A percentile compares a stretch with the other conserved stretches of the same genome.
These are phyloP conservation scores for Monopis laevigella DNA, from an alignment of 2,888 invertebrate genomes.

Conservation along the genomic window DNA sequence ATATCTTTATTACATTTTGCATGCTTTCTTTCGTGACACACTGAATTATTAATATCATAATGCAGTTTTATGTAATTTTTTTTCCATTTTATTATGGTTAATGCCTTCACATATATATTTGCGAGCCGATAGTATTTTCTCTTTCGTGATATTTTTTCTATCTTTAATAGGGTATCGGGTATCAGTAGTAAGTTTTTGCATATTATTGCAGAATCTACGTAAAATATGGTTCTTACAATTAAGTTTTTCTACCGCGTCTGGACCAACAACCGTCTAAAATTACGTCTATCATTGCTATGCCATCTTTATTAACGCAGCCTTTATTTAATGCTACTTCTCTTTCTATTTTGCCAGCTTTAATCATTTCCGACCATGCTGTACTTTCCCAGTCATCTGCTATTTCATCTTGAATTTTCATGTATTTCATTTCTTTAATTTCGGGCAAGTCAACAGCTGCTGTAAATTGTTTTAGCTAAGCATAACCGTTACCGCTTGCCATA, in stretches of 20 bases:
- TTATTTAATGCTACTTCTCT: conserved; percentile 19
- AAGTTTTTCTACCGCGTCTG: conserved; percentile 19
- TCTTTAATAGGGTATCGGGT: conserved; percentile 6
- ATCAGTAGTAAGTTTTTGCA: conserved; percentile 12
- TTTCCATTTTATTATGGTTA: conserved; percentile 7
- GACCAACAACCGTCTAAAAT: conserved; percentile 21
- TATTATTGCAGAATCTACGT: conserved; percentile 18
- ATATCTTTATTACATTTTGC: conserved; percentile 5
- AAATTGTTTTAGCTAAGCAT: background rate
- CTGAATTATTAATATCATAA: background rate
- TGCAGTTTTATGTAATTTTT: conserved; percentile 1
- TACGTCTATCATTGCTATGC: conserved; percentile 19
- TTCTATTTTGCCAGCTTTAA: conserved; percentile 18
- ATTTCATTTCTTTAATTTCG: background rate
- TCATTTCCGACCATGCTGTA: conserved; percentile 20
- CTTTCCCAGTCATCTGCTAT: conserved; percentile 17
- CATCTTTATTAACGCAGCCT: conserved; percentile 19
- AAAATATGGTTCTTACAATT: conserved; percentile 22
- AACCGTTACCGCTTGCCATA: background rate
- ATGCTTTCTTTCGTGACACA: background rate
- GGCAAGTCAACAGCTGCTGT: background rate
- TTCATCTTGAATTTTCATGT: conserved; percentile 13
- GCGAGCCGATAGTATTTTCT: conserved; percentile 13
- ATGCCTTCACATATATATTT: conserved; percentile 14
- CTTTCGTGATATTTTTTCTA: conserved; percentile 13